Base-by-base conservation (phyloP, 1,140 invertebrate species). In the Drosophila kepulauana region DNA sequence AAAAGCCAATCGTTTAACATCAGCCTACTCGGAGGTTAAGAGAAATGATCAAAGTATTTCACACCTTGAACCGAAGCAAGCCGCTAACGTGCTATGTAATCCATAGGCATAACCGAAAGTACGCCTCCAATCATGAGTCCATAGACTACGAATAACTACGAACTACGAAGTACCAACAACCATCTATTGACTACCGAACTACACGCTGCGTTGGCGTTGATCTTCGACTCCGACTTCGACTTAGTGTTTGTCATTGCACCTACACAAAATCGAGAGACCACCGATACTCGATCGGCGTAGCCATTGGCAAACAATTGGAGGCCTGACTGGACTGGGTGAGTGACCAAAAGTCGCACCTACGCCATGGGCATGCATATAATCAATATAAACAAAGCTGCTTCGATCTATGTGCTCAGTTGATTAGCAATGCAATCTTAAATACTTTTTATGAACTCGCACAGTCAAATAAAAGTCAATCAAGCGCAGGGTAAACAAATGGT, bases 1-100 rank as follows among this genome's bases (percentile, higher is more conserved):
- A 49, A 58, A 28, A n/a, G 20, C 20, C 71, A 69, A 74, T 74
- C 71, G 43, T 69, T 74, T 69, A 74, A 48, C 65, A 68, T 54
- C 30, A 45, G 48, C 57, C 57, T 59, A 61, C 70, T 15, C 49
- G 38, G 8, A 10, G 58, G 38, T n/a, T 28, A 13, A 38, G 15
- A 45, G 20, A 61, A 72, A 82, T 70, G 82, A 87, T 82, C 84
- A 80, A 88, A 82, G 72, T 70, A 70, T 88, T 88, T 88, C 77
- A 77, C 80, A 88, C 84, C 73, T 82, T 4, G 56, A 33, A 77
- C 79, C 84, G 84, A 71, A 64, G 33, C 33, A 6, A 61, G 54
- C 15, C 70, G 66, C 69, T 87, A 88, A 87, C 79, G 20, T 16
- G 65, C 49, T 63, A 15, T 46, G 35, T 66, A 85, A 78, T 58